Conservation (phyloP, 2,888 invertebrate genomes). For the Chorisops tibialis region DNA sequence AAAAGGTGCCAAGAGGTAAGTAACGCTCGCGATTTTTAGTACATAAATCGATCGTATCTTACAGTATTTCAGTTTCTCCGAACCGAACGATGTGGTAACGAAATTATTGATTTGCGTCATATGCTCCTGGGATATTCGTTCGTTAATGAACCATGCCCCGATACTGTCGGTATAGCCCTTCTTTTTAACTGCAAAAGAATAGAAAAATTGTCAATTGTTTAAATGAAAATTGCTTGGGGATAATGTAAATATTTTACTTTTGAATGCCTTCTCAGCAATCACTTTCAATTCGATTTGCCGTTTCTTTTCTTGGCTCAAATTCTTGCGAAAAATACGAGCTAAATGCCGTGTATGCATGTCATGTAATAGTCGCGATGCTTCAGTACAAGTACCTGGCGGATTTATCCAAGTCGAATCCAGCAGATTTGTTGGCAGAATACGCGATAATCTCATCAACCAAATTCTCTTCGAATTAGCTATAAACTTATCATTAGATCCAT, state of each 20-base stretch:
- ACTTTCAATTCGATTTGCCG: conserved; percentile 80
- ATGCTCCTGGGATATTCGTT: conserved; percentile 65
- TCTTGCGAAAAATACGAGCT: conserved; percentile 69
- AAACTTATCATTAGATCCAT: conserved; percentile 73
- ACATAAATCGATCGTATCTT: no score
- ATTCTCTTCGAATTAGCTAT: conserved; percentile 74
- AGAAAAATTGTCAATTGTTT: no score
- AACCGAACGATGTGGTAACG: conserved; percentile 60
- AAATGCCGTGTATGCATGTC: conserved; percentile 69
- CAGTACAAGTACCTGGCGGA: conserved; percentile 70
- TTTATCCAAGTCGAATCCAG: conserved; percentile 75
- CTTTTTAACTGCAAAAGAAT: conserved; percentile 65
- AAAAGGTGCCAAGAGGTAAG: no score
- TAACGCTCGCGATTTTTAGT: no score
- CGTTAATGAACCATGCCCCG: conserved; percentile 64
- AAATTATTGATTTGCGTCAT: conserved; percentile 62
- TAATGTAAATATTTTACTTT: conserved; percentile 55
- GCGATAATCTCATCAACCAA: conserved; percentile 71
- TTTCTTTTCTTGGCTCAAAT: conserved; percentile 66
- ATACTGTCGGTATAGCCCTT: conserved; percentile 73
- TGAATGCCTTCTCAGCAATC: conserved; percentile 79
- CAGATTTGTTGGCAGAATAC: conserved; percentile 65
- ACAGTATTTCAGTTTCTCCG: conserved; percentile 72
- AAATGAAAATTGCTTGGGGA: neutral
- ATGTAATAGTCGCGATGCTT: conserved; percentile 66